Evolutionary conservation across 2,113 vertebrate genomes (phyloP).

Genomic region (Colaptes auratus): DNA sequence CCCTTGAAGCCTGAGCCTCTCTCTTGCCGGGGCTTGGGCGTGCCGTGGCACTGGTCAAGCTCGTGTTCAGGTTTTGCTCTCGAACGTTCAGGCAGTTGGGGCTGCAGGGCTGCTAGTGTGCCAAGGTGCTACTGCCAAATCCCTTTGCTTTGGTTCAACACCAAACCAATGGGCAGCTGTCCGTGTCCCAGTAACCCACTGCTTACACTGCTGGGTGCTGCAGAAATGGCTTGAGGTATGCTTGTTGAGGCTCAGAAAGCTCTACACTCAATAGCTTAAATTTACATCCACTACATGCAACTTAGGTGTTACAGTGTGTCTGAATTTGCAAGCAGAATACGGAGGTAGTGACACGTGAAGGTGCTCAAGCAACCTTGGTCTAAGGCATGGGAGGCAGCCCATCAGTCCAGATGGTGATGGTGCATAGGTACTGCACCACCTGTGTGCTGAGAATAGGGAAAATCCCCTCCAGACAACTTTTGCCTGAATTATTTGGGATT

Average conservation of each 20-base stretch:
- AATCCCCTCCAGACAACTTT: background rate
- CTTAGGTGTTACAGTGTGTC: background rate
- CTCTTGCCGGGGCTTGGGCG: accelerated
- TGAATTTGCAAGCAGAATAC: background rate
- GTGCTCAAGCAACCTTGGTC: background rate
- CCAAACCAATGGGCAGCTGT: background rate
- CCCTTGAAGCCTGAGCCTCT: accelerated
- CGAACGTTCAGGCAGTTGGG: accelerated
- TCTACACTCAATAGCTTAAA: background rate
- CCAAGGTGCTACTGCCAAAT: accelerated
- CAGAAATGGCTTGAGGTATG: background rate
- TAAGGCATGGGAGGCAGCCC: background rate
- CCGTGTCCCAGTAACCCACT: accelerated
- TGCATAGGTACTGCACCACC: accelerated
- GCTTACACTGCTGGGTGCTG: background rate
- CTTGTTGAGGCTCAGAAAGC: accelerated
- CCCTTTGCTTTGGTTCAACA: background rate
- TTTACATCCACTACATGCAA: background rate
- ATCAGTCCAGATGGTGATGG: accelerated
- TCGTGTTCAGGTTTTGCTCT: accelerated
- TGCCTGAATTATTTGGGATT: background rate
- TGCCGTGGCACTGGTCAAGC: accelerated
- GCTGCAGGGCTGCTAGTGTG: background rate
- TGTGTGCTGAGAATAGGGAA: background rate
- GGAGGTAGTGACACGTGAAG: background rate